phyloP scores from a whole-genome alignment of 2,113 vertebrate species.

The Lagenorhynchus albirostris region DNA sequence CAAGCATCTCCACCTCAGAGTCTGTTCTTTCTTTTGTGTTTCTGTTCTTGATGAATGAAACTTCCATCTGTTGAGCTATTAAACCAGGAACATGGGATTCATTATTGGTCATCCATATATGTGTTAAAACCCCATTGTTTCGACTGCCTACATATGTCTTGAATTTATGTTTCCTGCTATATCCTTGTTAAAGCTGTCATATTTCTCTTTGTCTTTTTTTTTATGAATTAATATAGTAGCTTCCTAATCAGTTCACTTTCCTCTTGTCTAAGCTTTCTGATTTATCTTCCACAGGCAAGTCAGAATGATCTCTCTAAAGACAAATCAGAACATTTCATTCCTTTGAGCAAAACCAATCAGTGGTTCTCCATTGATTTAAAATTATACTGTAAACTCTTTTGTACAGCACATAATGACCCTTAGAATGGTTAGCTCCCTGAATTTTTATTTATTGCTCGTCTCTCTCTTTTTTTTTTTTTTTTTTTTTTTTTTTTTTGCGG shows the following conservation, averaged over 20 bases:
- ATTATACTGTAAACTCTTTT: slow-evolving; percentile 4
- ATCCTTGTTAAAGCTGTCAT: neutral
- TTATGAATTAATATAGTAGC: neutral
- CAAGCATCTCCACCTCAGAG: neutral
- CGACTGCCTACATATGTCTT: neutral
- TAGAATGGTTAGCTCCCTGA: neutral
- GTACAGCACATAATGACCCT: neutral
- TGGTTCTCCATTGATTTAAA: neutral
- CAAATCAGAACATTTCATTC: neutral
- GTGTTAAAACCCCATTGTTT: slow-evolving; percentile 21
- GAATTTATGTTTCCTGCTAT: neutral
- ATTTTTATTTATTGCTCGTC: neutral
- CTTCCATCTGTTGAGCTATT: neutral
- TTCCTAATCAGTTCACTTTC: neutral
- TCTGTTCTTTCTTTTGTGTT: slow-evolving; percentile 13
- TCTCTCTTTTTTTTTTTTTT: too few species aligned
- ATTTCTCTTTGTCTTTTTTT: neutral
- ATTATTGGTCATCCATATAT: neutral
- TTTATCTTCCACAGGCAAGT: neutral
- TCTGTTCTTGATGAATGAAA: slow-evolving; percentile 1
- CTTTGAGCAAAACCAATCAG: neutral
- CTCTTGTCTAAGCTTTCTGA: slow-evolving; percentile 7
- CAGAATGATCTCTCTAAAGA: neutral
- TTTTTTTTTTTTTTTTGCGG: too few species aligned
- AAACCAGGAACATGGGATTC: neutral